Evolutionary conservation across 2,888 invertebrate species (phyloP).

Genomic region (Geotrupes spiniger): DNA sequence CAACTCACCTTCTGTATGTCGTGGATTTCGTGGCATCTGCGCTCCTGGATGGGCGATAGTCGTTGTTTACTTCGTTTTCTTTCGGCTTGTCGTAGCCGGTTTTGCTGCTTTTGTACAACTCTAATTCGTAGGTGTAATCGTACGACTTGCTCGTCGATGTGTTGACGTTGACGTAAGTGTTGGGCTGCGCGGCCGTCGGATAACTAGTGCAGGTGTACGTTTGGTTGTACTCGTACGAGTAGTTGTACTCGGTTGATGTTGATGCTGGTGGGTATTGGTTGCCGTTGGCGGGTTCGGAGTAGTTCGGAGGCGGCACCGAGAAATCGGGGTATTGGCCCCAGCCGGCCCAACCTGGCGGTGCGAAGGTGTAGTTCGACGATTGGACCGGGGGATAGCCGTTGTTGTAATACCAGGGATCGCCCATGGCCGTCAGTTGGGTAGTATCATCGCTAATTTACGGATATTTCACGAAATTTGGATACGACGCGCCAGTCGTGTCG

Average conservation of each 20-base stretch:
- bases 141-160: no score
- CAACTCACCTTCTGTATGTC: background rate
- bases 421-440: background rate
- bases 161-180: background rate
- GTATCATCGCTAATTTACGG: no score
- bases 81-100: constrained; percentile 17
- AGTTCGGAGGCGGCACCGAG: constrained; percentile 20
- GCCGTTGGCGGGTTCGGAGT: background rate
- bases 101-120: constrained; percentile 30
- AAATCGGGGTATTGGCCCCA: constrained; percentile 16
- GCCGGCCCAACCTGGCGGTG: constrained; percentile 8
- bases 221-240: constrained; percentile 1
- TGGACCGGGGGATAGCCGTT: constrained; percentile 7
- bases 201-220: constrained; percentile 9
- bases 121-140: constrained; percentile 31
- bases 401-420: constrained; percentile 11
- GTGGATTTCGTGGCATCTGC: background rate
- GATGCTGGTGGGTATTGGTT: constrained; percentile 10
- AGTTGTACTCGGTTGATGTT: background rate
- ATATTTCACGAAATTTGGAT: no score
- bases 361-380: background rate
- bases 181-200: background rate
- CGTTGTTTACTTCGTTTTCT: background rate
- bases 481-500: no score
- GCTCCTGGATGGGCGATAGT: constrained; percentile 6